These are phyloP conservation scores for Palythoa grandiflora DNA, from an alignment of 92 coral and sea anemone species.

Conservation along the genomic window DNA sequence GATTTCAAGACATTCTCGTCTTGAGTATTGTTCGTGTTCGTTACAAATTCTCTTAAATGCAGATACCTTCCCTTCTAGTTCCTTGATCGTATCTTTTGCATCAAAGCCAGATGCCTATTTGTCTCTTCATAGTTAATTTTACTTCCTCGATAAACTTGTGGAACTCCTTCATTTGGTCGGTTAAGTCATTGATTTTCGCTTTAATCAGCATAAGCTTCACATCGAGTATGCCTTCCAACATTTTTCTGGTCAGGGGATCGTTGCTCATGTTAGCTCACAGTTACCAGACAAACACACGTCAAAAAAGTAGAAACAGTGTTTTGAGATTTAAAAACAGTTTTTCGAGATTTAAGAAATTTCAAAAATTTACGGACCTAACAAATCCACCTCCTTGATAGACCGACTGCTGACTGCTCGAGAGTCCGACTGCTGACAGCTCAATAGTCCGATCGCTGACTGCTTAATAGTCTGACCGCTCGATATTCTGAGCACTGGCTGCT, in stretches of 20 bases:
- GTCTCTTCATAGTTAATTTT: slow-evolving; percentile 7
- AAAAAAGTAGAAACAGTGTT: neutral
- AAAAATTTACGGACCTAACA: neutral
- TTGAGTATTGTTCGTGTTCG: slow-evolving; percentile 4
- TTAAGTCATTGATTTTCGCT: neutral
- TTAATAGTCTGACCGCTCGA: too few species aligned
- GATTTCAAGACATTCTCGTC: too few species aligned
- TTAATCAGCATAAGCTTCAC: slow-evolving; percentile 19
- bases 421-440: too few species aligned
- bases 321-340: neutral
- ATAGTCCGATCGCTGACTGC: too few species aligned
- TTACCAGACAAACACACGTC: neutral
- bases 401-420: neutral
- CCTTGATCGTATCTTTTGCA: neutral
- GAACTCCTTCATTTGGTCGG: slow-evolving; percentile 13
- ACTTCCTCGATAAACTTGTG: neutral
- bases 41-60: neutral
- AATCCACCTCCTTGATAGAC: neutral
- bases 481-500: too few species aligned
- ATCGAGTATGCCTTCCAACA: slow-evolving; percentile 19
- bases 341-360: neutral
- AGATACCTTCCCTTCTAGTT: slow-evolving; percentile 8
- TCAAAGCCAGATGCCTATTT: neutral
- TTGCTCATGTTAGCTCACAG: neutral
- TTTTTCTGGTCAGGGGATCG: slow-evolving; percentile 25